phyloP scores from a whole-genome alignment of 2,113 vertebrate genomes.

The Vidua macroura region DNA sequence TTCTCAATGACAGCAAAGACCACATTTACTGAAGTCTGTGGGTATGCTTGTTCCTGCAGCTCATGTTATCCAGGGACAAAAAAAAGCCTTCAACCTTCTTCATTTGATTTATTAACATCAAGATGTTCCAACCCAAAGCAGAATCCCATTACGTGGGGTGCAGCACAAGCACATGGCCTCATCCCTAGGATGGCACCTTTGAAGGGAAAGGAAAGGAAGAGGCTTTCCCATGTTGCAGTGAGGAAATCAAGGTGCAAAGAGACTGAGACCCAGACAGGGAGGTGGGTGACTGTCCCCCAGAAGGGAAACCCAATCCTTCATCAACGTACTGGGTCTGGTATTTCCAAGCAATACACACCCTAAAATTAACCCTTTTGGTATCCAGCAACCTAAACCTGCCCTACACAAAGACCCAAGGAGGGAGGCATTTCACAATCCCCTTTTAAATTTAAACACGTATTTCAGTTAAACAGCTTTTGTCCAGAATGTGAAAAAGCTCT shows the following conservation, averaged over 20 bases:
- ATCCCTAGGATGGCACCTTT: background rate
- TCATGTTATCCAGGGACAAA: background rate
- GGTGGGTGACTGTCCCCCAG: fast-evolving
- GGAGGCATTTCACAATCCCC: background rate
- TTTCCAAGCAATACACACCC: background rate
- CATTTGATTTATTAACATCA: background rate
- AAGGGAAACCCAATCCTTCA: background rate
- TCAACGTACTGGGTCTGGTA: background rate
- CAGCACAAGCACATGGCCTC: background rate
- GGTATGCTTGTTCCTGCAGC: background rate
- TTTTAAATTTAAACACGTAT: background rate
- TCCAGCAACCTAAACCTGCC: background rate
- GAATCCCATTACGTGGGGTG: background rate
- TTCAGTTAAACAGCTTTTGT: background rate
- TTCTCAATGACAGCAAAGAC: background rate
- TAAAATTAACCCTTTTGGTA: background rate
- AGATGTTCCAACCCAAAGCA: background rate
- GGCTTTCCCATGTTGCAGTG: fast-evolving
- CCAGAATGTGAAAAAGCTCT: background rate
- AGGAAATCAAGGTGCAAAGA: fast-evolving
- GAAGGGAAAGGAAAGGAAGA: background rate
- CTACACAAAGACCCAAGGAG: background rate
- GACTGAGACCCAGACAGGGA: background rate
- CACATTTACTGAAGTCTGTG: background rate
- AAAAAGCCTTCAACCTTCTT: background rate